These are phyloP conservation scores for Sitobion miscanthi DNA, from an alignment of 1,140 invertebrate species.

Conservation along the genomic window DNA sequence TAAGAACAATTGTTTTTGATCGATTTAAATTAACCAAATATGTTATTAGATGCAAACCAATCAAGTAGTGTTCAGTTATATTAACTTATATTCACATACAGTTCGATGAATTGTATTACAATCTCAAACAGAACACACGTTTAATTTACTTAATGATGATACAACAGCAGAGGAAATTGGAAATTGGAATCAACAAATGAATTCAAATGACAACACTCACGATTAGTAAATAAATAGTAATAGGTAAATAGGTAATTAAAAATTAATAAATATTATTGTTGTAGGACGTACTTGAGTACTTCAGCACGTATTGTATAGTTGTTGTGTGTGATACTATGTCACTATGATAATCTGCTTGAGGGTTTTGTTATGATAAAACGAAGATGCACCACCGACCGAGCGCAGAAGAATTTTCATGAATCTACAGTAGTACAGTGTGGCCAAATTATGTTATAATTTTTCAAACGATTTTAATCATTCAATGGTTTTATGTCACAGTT, in stretches of 20 bases:
- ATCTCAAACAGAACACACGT: neutral
- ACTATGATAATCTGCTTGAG: neutral
- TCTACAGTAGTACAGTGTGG: neutral
- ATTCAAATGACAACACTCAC: neutral
- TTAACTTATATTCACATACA: neutral
- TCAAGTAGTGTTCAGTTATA: neutral
- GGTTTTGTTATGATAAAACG: neutral
- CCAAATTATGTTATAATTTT: neutral
- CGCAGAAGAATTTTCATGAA: neutral
- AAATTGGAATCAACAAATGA: neutral
- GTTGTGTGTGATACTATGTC: neutral
- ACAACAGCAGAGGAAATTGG: neutral
- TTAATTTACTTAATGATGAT: neutral
- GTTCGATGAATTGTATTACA: neutral
- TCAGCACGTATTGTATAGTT: neutral
- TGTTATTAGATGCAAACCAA: neutral
- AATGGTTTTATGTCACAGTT: too few relatives aligned
- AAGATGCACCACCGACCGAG: neutral
- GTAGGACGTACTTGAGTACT: neutral
- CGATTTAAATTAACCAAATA: neutral
- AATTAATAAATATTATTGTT: neutral
- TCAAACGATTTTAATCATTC: neutral
- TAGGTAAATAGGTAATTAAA: neutral
- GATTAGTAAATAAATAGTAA: neutral
- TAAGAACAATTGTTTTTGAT: neutral